These are phyloP conservation scores for Reticulitermes lucifugus DNA, from an alignment of 2,888 invertebrate genomes.

Conservation along the genomic window DNA sequence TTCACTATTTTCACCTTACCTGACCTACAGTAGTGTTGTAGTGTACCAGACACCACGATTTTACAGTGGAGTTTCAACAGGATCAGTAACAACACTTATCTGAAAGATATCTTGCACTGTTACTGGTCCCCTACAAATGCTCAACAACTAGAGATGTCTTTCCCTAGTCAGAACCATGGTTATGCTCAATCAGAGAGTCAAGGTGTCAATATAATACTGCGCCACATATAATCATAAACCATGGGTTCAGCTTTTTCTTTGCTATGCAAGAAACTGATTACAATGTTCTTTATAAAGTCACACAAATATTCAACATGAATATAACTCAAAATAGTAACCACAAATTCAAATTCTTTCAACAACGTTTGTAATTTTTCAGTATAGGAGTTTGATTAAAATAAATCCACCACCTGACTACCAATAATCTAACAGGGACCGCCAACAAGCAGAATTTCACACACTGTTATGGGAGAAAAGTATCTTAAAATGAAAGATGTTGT, in stretches of 20 bases:
- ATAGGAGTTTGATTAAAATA: constrained; percentile 32
- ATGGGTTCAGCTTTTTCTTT: not conserved
- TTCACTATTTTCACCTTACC: not conserved
- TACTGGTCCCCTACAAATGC: not conserved
- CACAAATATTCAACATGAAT: constrained; percentile 41
- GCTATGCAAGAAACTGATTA: constrained; percentile 4
- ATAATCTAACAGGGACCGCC: constrained; percentile 33
- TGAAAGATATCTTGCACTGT: not conserved
- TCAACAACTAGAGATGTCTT: not conserved
- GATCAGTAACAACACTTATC: not conserved
- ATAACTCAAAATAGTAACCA: constrained; percentile 32
- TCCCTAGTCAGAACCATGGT: not conserved
- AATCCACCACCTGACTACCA: constrained; percentile 38
- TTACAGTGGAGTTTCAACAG: not conserved
- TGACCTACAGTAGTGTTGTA: not conserved
- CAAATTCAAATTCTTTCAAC: constrained; percentile 20
- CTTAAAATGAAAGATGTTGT: constrained; percentile 18
- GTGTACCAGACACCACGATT: constrained; percentile 7
- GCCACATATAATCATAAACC: not conserved
- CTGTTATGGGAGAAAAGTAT: not conserved
- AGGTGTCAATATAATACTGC: constrained; percentile 18
- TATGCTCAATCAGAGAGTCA: not conserved
- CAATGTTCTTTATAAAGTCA: not conserved
- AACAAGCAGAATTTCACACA: constrained; percentile 31
- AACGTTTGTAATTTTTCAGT: not conserved